Evolutionary conservation across 2,113 vertebrate genomes (phyloP).

Genomic region (Ranitomeya imitator): DNA sequence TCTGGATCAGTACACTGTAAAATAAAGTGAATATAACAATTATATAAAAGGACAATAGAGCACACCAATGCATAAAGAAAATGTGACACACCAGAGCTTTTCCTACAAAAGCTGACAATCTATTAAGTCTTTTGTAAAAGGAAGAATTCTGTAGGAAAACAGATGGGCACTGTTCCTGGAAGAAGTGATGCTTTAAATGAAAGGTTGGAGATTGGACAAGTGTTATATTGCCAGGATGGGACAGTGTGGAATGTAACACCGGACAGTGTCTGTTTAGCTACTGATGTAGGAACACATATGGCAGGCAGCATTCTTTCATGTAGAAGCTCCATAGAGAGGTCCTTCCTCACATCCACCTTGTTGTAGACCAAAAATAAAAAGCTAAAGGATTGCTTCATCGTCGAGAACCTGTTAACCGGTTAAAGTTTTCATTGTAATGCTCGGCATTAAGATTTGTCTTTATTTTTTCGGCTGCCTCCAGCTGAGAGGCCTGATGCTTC

Average conservation of each 20-base stretch:
- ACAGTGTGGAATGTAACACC: conserved; percentile 32
- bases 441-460: conserved; percentile 30
- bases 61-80: background rate
- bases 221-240: conserved; percentile 12
- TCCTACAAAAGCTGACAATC: background rate
- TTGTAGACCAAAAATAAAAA: background rate
- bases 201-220: conserved; percentile 9
- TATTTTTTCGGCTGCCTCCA: conserved; percentile 72
- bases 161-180: background rate
- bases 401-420: background rate
- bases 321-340: too few relatives aligned
- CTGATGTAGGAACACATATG: background rate
- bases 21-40: too few relatives aligned
- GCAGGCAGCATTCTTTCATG: background rate
- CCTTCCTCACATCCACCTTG: background rate
- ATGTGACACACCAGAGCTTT: background rate
- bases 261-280: background rate
- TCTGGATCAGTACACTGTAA: too few relatives aligned
- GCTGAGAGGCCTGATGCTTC: conserved; percentile 73
- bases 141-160: background rate
- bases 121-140: background rate
- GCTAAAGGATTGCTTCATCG: background rate
- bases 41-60: background rate
- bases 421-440: background rate
- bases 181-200: conserved; percentile 8